These are phyloP conservation scores for Cepaea hortensis DNA, from an alignment of 2,888 invertebrate species.

Conservation along the genomic window DNA sequence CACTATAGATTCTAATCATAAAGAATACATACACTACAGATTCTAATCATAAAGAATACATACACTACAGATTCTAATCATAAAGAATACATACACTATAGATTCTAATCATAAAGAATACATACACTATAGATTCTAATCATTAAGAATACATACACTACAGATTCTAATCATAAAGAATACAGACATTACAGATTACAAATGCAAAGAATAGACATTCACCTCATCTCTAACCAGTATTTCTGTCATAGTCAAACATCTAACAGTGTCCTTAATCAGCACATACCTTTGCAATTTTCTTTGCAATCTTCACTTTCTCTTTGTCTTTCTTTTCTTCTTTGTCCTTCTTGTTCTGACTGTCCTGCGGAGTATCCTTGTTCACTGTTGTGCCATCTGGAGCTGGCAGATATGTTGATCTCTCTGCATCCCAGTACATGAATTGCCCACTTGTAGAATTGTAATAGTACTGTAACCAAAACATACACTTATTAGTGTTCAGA, in stretches of 20 bases:
- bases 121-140: too few relatives aligned
- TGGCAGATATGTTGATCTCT: slow-evolving; percentile 75
- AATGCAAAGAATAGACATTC: neutral
- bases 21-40: too few relatives aligned
- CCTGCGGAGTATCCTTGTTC: slow-evolving; percentile 33
- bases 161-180: too few relatives aligned
- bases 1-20: too few relatives aligned
- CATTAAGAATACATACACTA: too few relatives aligned
- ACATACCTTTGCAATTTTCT: slow-evolving; percentile 92
- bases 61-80: too few relatives aligned
- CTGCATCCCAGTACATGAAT: slow-evolving; percentile 95
- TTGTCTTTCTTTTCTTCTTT: slow-evolving; percentile 81
- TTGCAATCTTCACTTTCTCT: slow-evolving; percentile 96
- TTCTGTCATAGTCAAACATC: neutral
- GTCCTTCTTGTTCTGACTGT: slow-evolving; percentile 60
- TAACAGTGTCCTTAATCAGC: neutral
- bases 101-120: too few relatives aligned
- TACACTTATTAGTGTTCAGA: too few relatives aligned
- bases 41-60: too few relatives aligned
- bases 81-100: too few relatives aligned
- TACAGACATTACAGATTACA: too few relatives aligned
- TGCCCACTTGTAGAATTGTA: slow-evolving; percentile 93
- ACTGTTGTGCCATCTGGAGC: slow-evolving; percentile 55
- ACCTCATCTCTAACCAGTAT: neutral
- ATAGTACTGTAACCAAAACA: slow-evolving; percentile 82